Conservation (phyloP, 2,797 vertebrate species). For the Sitta carolinensis region DNA sequence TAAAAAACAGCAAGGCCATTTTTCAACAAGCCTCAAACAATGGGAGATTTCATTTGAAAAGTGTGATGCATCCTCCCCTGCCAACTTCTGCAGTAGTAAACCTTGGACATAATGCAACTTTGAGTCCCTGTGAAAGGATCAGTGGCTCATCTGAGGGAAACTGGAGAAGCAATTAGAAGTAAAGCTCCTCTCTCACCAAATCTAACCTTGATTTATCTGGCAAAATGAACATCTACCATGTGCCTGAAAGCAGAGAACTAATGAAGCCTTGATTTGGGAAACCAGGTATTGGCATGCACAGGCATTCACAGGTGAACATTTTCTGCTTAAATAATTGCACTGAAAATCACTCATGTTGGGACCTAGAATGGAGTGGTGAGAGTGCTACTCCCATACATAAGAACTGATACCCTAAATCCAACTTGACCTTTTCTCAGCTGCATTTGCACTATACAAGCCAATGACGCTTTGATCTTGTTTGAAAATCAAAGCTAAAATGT, state of each 20-base stretch:
- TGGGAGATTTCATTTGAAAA: constrained; percentile 32
- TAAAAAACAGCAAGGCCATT: background rate
- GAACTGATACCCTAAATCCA: background rate
- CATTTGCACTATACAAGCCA: background rate
- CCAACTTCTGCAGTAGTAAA: background rate
- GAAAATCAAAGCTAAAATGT: background rate
- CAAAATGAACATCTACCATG: background rate
- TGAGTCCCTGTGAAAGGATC: background rate
- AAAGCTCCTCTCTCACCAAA: constrained; percentile 9
- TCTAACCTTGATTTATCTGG: constrained; percentile 1
- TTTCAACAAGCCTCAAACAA: constrained; percentile 22
- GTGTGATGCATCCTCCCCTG: background rate
- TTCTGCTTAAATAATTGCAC: background rate
- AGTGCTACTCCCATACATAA: background rate
- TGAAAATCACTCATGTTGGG: background rate
- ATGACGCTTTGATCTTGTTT: background rate
- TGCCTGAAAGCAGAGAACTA: background rate
- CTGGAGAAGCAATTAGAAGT: constrained; percentile 20
- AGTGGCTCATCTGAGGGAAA: constrained; percentile 27
- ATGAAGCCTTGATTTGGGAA: background rate
- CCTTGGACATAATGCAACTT: background rate
- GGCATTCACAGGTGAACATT: background rate
- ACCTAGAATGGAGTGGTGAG: background rate
- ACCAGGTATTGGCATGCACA: background rate
- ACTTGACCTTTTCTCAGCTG: background rate